phyloP scores from a whole-genome alignment of 23 tunicate species.

The Diplosoma virens region DNA sequence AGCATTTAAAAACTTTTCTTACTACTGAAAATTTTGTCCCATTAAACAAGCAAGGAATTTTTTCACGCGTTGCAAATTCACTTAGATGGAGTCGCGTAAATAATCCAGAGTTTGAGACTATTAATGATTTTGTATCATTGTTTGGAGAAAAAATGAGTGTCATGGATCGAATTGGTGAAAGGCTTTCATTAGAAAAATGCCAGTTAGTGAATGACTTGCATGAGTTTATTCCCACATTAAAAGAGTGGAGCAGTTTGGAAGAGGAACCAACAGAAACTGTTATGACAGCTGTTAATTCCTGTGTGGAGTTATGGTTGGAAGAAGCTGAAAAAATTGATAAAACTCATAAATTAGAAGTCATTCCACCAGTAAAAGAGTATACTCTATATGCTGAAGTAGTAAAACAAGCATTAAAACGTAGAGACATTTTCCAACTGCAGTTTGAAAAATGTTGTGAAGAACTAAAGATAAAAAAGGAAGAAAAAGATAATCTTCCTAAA shows the following conservation, averaged over 20 bases:
- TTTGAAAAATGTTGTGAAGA: constrained; percentile 51
- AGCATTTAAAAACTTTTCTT: constrained; percentile 65
- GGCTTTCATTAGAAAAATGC: constrained; percentile 62
- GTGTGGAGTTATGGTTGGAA: constrained; percentile 63
- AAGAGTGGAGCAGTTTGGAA: constrained; percentile 62
- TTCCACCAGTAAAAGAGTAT: constrained; percentile 85
- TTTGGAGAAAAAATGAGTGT: constrained; percentile 84
- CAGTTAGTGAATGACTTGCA: constrained; percentile 45
- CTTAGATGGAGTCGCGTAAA: constrained; percentile 33
- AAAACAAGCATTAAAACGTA: constrained; percentile 54
- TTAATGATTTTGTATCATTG: constrained; percentile 25
- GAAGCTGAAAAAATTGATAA: constrained; percentile 41
- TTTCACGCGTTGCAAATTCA: constrained; percentile 72
- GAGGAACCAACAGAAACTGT: constrained; percentile 56
- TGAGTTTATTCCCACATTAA: constrained; percentile 55
- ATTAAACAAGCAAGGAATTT: constrained; percentile 35
- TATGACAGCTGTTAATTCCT: constrained; percentile 43
- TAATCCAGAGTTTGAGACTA: constrained; percentile 66
- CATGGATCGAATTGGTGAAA: constrained; percentile 60
- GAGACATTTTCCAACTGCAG: constrained; percentile 55
- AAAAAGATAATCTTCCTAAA: constrained; percentile 59
- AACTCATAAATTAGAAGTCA: constrained; percentile 37
- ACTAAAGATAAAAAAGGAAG: constrained; percentile 42
- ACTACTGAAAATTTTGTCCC: constrained; percentile 65
- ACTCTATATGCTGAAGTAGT: constrained; percentile 69